A percentile compares a stretch with the other conserved stretches of the same genome.
Evolutionary conservation across 2,113 vertebrate species (phyloP).

Genomic region (Gallinago jamesoni): DNA sequence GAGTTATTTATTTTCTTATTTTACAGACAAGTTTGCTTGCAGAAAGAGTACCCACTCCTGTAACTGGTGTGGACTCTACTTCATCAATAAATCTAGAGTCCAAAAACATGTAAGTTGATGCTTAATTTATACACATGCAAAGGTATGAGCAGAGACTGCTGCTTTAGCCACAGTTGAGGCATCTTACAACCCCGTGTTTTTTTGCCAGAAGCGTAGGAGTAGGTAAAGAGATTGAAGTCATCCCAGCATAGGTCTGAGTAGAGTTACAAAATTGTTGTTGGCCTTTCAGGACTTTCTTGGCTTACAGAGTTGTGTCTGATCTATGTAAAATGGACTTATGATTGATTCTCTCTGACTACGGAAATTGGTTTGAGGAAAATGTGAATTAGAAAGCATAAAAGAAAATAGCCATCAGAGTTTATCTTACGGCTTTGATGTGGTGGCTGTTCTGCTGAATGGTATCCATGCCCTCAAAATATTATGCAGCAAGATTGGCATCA

Average conservation of each 20-base stretch:
- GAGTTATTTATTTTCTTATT: background rate
- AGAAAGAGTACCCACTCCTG: constrained; percentile 83
- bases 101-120: constrained; percentile 77
- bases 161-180: background rate
- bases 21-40: constrained; percentile 81
- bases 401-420: background rate
- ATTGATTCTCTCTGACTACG: background rate
- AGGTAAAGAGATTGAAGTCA: background rate
- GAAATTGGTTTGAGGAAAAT: background rate
- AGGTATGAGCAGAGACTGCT: background rate
- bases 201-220: background rate
- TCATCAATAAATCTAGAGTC: constrained; percentile 72
- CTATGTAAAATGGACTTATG: background rate
- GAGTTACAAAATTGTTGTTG: background rate
- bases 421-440: background rate
- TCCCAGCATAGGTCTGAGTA: background rate
- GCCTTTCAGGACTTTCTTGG: background rate
- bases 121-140: fast-evolving
- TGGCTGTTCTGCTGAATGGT: background rate
- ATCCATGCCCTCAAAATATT: background rate
- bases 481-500: background rate
- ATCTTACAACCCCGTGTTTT: background rate
- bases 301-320: background rate
- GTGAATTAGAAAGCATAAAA: background rate
- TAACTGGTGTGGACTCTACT: constrained; percentile 65